A percentile compares a stretch with the other conserved stretches of the same genome.
Evolutionary conservation across 1,140 invertebrate species (phyloP).

Genomic region (Bombyx mandarina): DNA sequence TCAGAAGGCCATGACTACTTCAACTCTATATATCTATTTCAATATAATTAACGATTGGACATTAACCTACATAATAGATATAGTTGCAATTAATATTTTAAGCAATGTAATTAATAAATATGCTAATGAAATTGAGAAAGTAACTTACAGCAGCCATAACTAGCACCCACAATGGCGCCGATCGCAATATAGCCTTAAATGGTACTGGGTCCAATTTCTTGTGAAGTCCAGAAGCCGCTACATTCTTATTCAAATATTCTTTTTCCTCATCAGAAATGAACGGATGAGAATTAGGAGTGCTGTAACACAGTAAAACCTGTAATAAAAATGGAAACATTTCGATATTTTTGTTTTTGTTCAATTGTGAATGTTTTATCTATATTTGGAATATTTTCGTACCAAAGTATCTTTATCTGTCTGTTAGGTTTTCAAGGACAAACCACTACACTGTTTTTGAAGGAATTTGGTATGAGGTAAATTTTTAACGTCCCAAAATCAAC

Average conservation of each 20-base stretch:
- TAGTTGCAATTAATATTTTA: not conserved
- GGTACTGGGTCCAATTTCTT: slow-evolving; percentile 69
- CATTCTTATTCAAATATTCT: slow-evolving; percentile 77
- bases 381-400: no score
- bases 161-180: slow-evolving; percentile 76
- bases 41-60: no score
- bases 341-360: no score
- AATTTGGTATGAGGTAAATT: no score
- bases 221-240: slow-evolving; percentile 51
- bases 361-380: no score
- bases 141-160: slow-evolving; percentile 73
- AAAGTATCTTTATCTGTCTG: no score
- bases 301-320: slow-evolving; percentile 78
- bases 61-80: not conserved
- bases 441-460: not conserved
- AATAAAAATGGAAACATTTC: slow-evolving; percentile 15
- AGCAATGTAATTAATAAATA: not conserved
- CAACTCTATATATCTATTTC: no score
- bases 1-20: no score
- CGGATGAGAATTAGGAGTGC: slow-evolving; percentile 85
- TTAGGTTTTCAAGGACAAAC: not conserved
- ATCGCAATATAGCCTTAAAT: slow-evolving; percentile 76
- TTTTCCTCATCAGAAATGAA: slow-evolving; percentile 86
- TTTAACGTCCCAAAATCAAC: no score
- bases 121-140: not conserved